Base-by-base conservation (phyloP, 1,140 invertebrate genomes). In the Drosophila dunni region DNA sequence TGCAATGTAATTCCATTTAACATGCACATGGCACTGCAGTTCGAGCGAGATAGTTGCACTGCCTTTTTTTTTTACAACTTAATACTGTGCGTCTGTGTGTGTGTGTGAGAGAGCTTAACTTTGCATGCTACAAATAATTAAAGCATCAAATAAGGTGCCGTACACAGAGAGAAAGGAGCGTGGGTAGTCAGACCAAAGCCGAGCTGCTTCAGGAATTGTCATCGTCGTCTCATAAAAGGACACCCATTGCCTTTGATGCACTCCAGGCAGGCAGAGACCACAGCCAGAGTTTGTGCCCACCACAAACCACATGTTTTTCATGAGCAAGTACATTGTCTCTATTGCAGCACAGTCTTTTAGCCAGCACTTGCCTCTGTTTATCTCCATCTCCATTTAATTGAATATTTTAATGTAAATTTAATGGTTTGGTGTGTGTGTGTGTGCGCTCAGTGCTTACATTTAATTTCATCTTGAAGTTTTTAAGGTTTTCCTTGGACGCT, bases 371-470 rank as follows among this genome's bases (percentile, higher is more conserved):
- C 11, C 15, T 11, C 10, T 24, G 56, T 68, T 44, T 76, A 44
- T 50, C 40, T 24, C 51, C 46, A 38, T 53, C 24, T 53, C 42
- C 61, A 65, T 60, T 50, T 78, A 85, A 85, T 86, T 85, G 82
- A 85, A 85, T 86, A 85, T 86, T 86, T 86, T 79, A 86, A 85
- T 86, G 81, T 79, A 85, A 85, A 86, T 85, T 85, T 85, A 86
- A 85, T 85, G 81, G 78, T 60, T 75, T 77, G 65, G 17, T 20
- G 17, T 20, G 17, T 17, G 17, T 64, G 34, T 58, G 15, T 33
- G 24, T 58, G 15, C 17, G 33, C 57, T 36, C 56, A 29, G 40
- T 56, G 60, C 48, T 85, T 67, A 57, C 78, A 78, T 85, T 85
- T 85, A 83, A 85, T 84, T 78, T 84, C 66, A 58, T 74, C 64